Evolutionary conservation across 2,113 vertebrate species (phyloP), one percentile per base, ranked within the genome.

Genomic region (Oostethus manadensis): DNA sequence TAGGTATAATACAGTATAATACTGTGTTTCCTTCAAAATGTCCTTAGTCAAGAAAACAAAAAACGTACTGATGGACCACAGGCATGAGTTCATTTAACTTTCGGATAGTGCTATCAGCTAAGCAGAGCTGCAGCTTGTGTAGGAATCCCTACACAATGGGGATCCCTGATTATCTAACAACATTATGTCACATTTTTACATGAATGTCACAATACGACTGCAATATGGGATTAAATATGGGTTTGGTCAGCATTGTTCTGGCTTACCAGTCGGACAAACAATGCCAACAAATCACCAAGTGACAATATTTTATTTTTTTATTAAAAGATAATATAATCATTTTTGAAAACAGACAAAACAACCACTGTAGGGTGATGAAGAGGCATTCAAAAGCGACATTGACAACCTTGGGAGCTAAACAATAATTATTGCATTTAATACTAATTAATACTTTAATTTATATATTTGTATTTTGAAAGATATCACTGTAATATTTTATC

Each of bases 31-130:
- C 1, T 15, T 17, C 26, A 35, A 53, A 33, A 29, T 6, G 6
- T 29, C 7, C 29, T 33, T 33, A 7, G 1, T 33, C 29, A 33
- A 33, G 8, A 33, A 26, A 26, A 2, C 23, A 49, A 53, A n/a
- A 16, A 29, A 51, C 13, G 8, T 22, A 49, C 2, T 22, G 49
- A 51, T 26, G 49, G 49, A 51, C 8, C 23, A 17, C 7, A 53
- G 50, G 50, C 50, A 9, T 17, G 10, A 53, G 51, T 53, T 53
- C 26, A 33, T 53, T 53, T 23, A 53, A 53, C 51, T 53, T 53
- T 10, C 0, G 14, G 50, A 51, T 33, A 10, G 16, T 4, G 50
- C 7, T n/a, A 51, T 51, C 50, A 51, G 50, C n/a, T n/a, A n/a
- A n/a, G n/a, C 15, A 29, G 23, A 51, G 26, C 50, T 22, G 47